Evolutionary conservation across 2,888 invertebrate genomes (phyloP).

Genomic region (Cryptocephalus moraei): DNA sequence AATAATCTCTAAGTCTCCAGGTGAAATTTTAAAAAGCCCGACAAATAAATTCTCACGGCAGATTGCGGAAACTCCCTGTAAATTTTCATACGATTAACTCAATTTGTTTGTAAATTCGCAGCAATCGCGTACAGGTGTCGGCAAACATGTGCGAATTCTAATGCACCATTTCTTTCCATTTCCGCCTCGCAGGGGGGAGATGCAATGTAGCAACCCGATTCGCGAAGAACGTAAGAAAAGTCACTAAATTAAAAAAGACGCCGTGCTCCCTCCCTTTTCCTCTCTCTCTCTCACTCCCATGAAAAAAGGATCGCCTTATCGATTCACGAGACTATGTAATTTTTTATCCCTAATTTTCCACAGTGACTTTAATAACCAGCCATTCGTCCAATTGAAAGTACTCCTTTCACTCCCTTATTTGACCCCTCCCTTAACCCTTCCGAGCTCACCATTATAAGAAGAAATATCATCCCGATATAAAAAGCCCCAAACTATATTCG

Average conservation of each 20-base stretch:
- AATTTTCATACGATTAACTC: slow-evolving; percentile 29
- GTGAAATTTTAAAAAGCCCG: slow-evolving; percentile 4
- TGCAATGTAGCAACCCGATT: too few species aligned
- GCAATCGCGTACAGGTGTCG: slow-evolving; percentile 23
- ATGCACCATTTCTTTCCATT: slow-evolving; percentile 10
- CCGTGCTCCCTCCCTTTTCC: too few species aligned
- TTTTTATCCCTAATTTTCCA: too few species aligned
- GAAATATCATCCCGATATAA: slow-evolving; percentile 15
- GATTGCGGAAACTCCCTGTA: slow-evolving; percentile 11
- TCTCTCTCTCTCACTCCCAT: too few species aligned
- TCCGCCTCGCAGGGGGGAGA: not conserved
- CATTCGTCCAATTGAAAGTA: too few species aligned
- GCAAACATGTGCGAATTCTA: slow-evolving; percentile 8
- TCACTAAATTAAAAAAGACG: too few species aligned
- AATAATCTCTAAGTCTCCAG: slow-evolving; percentile 1
- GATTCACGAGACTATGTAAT: too few species aligned
- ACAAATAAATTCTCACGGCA: slow-evolving; percentile 5
- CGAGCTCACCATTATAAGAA: slow-evolving; percentile 7
- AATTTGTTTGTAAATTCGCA: slow-evolving; percentile 27
- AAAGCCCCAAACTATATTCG: slow-evolving; percentile 14
- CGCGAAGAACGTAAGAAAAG: too few species aligned
- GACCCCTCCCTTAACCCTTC: slow-evolving; percentile 7
- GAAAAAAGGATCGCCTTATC: too few species aligned
- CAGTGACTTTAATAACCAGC: too few species aligned
- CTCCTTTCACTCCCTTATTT: not conserved